phyloP scores from a whole-genome alignment of 2,797 vertebrate species.

The Linurgus olivaceus region DNA sequence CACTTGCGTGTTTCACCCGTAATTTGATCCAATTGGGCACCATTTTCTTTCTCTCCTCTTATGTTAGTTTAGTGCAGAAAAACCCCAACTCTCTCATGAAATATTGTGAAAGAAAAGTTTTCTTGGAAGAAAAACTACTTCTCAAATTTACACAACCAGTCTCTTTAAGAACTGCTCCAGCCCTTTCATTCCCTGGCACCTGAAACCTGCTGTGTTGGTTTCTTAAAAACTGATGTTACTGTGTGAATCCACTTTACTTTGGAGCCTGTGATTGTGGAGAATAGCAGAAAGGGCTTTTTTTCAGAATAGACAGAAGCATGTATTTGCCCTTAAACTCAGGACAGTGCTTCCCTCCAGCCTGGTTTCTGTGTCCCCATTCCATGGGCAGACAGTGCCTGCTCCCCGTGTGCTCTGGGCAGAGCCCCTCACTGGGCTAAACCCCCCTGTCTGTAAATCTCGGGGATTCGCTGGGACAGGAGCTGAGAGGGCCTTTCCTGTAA shows the following conservation, averaged over 20 bases:
- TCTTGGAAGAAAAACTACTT: not conserved
- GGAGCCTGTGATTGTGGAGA: not conserved
- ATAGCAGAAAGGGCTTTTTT: not conserved
- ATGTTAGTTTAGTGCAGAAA: not conserved
- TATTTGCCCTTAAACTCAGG: not conserved
- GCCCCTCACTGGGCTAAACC: not conserved
- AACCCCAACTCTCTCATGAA: not conserved
- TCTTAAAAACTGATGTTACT: not conserved
- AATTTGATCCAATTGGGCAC: constrained; percentile 72
- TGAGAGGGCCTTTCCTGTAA: not conserved
- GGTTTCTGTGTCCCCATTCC: not conserved
- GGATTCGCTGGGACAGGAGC: not conserved
- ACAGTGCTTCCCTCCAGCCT: not conserved
- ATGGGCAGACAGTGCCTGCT: rapidly evolving
- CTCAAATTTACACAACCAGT: not conserved
- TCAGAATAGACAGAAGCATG: not conserved
- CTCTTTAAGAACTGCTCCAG: not conserved
- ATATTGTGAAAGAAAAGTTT: constrained; percentile 33
- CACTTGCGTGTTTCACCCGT: constrained; percentile 65
- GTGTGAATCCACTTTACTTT: not conserved
- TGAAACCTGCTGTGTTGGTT: not conserved
- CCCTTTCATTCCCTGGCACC: not conserved
- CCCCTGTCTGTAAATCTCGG: rapidly evolving
- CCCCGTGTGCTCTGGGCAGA: not conserved
- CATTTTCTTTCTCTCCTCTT: constrained; percentile 41